A percentile compares a stretch with the other conserved stretches of the same genome.
Evolutionary conservation across 1,140 invertebrate species (phyloP).

Genomic region (Metopolophium dirhodum): DNA sequence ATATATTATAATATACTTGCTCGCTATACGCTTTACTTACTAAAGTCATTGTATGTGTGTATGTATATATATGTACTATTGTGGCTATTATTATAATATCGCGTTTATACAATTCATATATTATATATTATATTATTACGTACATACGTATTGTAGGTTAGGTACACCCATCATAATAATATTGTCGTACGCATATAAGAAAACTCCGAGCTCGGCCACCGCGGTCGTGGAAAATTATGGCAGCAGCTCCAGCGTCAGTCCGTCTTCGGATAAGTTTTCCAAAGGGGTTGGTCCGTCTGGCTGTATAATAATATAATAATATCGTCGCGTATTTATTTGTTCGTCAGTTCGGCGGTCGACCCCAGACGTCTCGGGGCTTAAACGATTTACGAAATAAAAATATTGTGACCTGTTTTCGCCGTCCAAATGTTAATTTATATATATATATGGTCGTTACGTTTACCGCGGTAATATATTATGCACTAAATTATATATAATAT

Average conservation of each 20-base stretch:
- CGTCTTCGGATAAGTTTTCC: not conserved
- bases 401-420: not conserved
- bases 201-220: not conserved
- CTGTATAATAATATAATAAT: not conserved
- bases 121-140: not conserved
- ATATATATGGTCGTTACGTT: not conserved
- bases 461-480: not conserved
- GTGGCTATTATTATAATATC: not conserved
- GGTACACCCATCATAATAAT: not conserved
- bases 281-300: slow-evolving; percentile 6
- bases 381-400: not conserved
- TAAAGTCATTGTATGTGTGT: not conserved
- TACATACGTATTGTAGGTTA: not conserved
- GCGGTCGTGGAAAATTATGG: not conserved
- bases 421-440: not conserved
- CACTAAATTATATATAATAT: too few species aligned
- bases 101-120: not conserved
- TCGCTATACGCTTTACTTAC: not conserved
- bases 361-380: not conserved
- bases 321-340: not conserved
- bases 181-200: not conserved
- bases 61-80: too few species aligned
- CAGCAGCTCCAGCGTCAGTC: too few species aligned
- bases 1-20: too few species aligned
- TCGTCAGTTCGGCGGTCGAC: not conserved